Evolutionary conservation across 2,888 invertebrate species (phyloP).

Genomic region (Lithophane semibrunnea): DNA sequence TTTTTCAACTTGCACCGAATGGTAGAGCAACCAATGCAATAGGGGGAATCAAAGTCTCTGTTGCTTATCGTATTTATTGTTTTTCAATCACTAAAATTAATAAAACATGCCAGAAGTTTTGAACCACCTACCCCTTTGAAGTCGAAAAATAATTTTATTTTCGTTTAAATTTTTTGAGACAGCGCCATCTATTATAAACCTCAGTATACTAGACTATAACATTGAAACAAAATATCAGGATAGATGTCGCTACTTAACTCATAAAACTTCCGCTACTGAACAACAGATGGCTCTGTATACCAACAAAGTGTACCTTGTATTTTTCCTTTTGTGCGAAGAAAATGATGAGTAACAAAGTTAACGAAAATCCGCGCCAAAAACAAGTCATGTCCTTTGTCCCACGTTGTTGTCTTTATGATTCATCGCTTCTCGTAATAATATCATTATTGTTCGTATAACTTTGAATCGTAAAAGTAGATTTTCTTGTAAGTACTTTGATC

Average conservation of each 20-base stretch:
- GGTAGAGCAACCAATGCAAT: too few relatives aligned
- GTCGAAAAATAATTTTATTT: too few relatives aligned
- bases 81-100: too few relatives aligned
- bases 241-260: conserved; percentile 32
- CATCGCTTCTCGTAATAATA: conserved; percentile 34
- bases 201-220: rapidly evolving
- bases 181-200: conserved; percentile 58
- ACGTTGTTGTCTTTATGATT: conserved; percentile 36
- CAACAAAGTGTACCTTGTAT: not conserved
- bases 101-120: too few relatives aligned
- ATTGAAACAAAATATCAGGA: not conserved
- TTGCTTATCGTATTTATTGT: too few relatives aligned
- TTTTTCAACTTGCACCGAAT: too few relatives aligned
- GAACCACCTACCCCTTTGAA: too few relatives aligned
- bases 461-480: conserved; percentile 11
- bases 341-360: conserved; percentile 54
- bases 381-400: conserved; percentile 53
- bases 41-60: too few relatives aligned
- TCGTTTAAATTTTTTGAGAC: rapidly evolving
- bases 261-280: conserved; percentile 60
- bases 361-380: conserved; percentile 44
- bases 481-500: conserved; percentile 8
- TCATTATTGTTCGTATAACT: not conserved
- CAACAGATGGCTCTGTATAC: conserved; percentile 70
- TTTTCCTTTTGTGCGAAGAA: conserved; percentile 30